A percentile compares a stretch with the other conserved stretches of the same genome.
Evolutionary conservation across 35 echinoderm and acorn worm genomes (phyloP).

Genomic region (Lytechinus pictus): DNA sequence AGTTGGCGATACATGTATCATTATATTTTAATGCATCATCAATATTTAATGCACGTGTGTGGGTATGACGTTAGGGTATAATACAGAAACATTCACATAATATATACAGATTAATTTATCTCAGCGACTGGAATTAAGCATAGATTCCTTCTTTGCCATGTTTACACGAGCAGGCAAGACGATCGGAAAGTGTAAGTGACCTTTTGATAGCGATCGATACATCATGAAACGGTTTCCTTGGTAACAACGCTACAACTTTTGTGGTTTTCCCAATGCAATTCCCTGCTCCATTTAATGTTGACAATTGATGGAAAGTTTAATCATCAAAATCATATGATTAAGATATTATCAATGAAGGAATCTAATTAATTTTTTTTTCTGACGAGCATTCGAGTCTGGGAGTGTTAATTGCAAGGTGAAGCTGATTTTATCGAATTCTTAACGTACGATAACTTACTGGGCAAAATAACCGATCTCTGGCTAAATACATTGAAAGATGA

Average conservation of each 20-base stretch:
- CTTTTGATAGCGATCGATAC: slow-evolving; percentile 32
- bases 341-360: neutral
- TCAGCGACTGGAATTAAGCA: neutral
- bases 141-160: neutral
- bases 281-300: neutral
- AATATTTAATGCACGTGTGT: too few relatives aligned
- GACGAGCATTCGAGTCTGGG: too few relatives aligned
- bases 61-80: too few relatives aligned
- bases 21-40: too few relatives aligned
- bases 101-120: neutral
- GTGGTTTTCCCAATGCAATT: neutral
- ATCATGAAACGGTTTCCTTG: slow-evolving; percentile 6
- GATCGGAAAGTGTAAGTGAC: slow-evolving; percentile 16
- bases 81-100: too few relatives aligned
- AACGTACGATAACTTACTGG: too few relatives aligned
- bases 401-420: too few relatives aligned
- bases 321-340: neutral
- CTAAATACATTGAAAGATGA: too few relatives aligned
- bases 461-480: too few relatives aligned
- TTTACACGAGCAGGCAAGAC: neutral
- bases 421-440: too few relatives aligned
- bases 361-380: neutral
- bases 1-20: too few relatives aligned
- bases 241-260: neutral
- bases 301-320: neutral